These are phyloP conservation scores for Polypedilum vanderplanki DNA, from an alignment of 1,140 invertebrate species.

Conservation along the genomic window DNA sequence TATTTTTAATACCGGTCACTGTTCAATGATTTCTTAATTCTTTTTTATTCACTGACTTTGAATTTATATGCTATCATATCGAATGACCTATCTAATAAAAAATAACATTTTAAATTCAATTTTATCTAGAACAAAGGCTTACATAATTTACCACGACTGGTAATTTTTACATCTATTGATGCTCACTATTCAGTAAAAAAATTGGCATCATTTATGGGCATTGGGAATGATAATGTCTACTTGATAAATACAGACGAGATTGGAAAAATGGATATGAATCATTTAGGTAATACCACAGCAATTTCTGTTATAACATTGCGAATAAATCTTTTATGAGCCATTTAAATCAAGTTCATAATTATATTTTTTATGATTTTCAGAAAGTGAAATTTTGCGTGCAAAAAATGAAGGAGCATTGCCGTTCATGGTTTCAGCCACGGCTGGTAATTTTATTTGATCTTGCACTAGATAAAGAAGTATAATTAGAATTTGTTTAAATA, in stretches of 20 bases:
- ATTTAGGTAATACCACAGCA: slow-evolving; percentile 47
- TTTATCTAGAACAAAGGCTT: slow-evolving; percentile 57
- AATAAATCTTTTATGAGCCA: no score
- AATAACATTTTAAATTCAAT: neutral
- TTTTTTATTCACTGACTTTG: no score
- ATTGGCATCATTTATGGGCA: slow-evolving; percentile 67
- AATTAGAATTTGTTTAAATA: slow-evolving; percentile 30
- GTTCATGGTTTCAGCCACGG: slow-evolving; percentile 84
- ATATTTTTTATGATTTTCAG: slow-evolving; percentile 34
- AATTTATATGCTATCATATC: neutral
- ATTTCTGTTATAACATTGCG: neutral
- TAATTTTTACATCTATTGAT: slow-evolving; percentile 79
- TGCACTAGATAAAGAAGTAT: slow-evolving; percentile 29
- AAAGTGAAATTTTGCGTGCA: slow-evolving; percentile 58
- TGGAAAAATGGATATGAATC: slow-evolving; percentile 70
- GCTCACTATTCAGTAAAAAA: slow-evolving; percentile 94
- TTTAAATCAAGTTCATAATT: neutral
- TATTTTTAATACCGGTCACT: no score
- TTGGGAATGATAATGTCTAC: slow-evolving; percentile 72
- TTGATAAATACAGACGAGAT: slow-evolving; percentile 58
- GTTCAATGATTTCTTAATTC: no score
- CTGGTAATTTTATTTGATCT: slow-evolving; percentile 48
- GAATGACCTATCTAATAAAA: no score
- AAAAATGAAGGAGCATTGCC: slow-evolving; percentile 63
- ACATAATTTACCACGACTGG: slow-evolving; percentile 56